Evolutionary conservation across 2,113 vertebrate genomes (phyloP), one percentile per base, ranked within the genome.

Genomic region (Eonycteris spelaea): DNA sequence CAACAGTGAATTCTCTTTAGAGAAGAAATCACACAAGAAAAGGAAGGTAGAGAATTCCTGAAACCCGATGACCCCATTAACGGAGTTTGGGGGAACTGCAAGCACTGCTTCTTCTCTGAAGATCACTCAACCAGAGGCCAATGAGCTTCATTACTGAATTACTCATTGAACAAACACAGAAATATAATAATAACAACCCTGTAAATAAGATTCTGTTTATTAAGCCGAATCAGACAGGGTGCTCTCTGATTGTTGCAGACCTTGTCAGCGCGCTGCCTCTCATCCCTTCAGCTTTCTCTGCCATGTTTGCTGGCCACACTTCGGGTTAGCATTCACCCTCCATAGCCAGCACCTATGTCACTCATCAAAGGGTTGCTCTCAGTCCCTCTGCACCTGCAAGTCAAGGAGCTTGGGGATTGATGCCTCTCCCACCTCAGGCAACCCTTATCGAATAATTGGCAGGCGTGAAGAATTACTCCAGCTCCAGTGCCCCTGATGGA

Each of bases 11-110:
- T 89, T 68, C 82, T 74, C 22, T 51, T 94, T 75, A 45, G n/a
- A 95, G 83, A 79, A 80, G 45, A 85, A 79, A 78, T 89, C 78
- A 12, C 48, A 70, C 33, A 45, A 78, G 43, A 80, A 95, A 82
- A 38, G 70, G n/a, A 86, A 77, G 30, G n/a, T n/a, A 68, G 4
- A 61, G 45, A 88, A 89, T 96, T 86, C 51, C 38, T 78, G 74
- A 86, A 87, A 55, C 14, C 35, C 12, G 18, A 55, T 45, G 33
- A 80, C 71, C 48, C 15, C 61, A 67, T 83, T 83, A 78, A 96
- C 83, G 61, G 57, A 45, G 73, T 75, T 74, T 45, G 28, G 70
- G 70, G 82, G 55, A 89, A 57, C 19, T 26, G 0, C 40, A 59
- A 86, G 40, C 21, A 19, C 33, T 3, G 15, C 6, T 53, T 74